These are phyloP conservation scores for Drosophila siamana DNA, from an alignment of 2,888 invertebrate species.

Conservation along the genomic window DNA sequence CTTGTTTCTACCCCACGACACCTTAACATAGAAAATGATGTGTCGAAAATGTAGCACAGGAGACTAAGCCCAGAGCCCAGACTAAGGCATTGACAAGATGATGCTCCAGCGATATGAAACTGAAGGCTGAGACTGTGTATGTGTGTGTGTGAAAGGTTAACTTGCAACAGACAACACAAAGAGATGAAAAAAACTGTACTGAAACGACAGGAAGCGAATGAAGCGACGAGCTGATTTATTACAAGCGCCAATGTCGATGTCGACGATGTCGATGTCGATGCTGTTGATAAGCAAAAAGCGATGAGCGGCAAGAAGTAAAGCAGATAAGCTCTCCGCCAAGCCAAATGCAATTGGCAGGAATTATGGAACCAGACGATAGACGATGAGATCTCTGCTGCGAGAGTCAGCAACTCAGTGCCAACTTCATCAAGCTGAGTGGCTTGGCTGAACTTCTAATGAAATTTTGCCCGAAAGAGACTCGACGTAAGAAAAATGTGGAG, in stretches of 20 bases:
- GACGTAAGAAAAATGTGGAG: slow-evolving; percentile 25
- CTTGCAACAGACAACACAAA: slow-evolving; percentile 40
- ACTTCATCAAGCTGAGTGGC: slow-evolving; percentile 73
- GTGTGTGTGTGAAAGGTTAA: slow-evolving; percentile 55
- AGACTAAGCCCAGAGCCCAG: slow-evolving; percentile 40
- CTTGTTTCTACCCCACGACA: slow-evolving; percentile 37
- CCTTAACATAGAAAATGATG: slow-evolving; percentile 74
- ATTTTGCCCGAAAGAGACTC: slow-evolving; percentile 38
- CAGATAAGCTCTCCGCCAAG: slow-evolving; percentile 48
- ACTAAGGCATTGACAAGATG: slow-evolving; percentile 71
- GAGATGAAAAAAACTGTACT: slow-evolving; percentile 8
- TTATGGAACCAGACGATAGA: slow-evolving; percentile 58
- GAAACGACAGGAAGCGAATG: slow-evolving; percentile 43
- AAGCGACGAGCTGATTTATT: slow-evolving; percentile 75
- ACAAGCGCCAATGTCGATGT: slow-evolving; percentile 63
- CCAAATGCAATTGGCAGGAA: slow-evolving; percentile 74
- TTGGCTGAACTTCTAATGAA: slow-evolving; percentile 67
- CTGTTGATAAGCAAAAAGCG: slow-evolving; percentile 45
- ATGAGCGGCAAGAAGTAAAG: slow-evolving; percentile 13
- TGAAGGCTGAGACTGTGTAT: slow-evolving; percentile 25
- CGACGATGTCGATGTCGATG: slow-evolving; percentile 61
- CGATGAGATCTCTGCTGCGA: slow-evolving; percentile 41
- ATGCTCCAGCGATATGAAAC: slow-evolving; percentile 50
- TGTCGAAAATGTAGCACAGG: slow-evolving; percentile 64
- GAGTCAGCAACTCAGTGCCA: slow-evolving; percentile 15